A percentile compares a stretch with the other conserved stretches of the same genome.
phyloP scores from a whole-genome alignment of 2,797 vertebrate genomes.

The Threskiornis aethiopicus region DNA sequence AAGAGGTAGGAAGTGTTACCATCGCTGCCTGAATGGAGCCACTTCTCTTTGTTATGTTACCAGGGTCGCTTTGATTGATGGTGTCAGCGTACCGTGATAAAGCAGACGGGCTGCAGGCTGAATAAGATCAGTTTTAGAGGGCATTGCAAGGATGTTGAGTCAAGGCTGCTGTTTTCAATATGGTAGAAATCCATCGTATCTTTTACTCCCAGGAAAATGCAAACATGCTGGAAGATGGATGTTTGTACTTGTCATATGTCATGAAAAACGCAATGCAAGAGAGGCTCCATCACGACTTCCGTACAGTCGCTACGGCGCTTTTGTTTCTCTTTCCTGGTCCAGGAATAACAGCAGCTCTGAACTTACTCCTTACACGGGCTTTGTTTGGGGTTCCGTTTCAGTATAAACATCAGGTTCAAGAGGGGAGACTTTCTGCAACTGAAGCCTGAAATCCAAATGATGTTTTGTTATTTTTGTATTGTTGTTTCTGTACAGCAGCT shows the following conservation, averaged over 20 bases:
- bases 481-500: not conserved
- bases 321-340: not conserved
- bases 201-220: not conserved
- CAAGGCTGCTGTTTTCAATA: not conserved
- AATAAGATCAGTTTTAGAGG: not conserved
- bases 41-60: not conserved
- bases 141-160: not conserved
- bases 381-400: not conserved
- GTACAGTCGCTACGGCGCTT: accelerated
- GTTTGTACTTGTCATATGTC: not conserved
- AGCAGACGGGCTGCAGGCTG: not conserved
- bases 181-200: not conserved
- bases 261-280: not conserved
- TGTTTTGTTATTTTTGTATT: not conserved
- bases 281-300: not conserved
- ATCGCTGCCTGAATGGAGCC: not conserved
- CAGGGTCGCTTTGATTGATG: not conserved
- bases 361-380: not conserved
- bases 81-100: not conserved
- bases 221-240: not conserved
- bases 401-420: not conserved
- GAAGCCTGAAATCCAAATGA: not conserved
- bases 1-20: not conserved
- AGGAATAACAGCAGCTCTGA: not conserved
- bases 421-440: not conserved